phyloP scores from a whole-genome alignment of 2,888 invertebrate species.

The Sphaeridia pumilis region DNA sequence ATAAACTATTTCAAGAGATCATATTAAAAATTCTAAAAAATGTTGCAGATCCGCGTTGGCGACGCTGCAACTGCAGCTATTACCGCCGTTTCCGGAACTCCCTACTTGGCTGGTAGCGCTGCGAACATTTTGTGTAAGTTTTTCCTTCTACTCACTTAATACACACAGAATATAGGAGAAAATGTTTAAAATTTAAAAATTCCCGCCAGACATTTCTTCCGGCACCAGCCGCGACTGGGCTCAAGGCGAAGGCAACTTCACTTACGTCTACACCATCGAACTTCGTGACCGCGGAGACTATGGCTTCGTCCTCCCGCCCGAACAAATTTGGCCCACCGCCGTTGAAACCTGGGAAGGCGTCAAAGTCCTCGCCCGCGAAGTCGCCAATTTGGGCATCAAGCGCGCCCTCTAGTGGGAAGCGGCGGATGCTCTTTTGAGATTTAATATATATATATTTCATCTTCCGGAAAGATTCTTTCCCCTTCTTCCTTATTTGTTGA shows the following conservation, averaged over 20 bases:
- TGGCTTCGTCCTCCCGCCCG: constrained; percentile 42
- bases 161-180: background rate
- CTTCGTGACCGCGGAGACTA: constrained; percentile 41
- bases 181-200: background rate
- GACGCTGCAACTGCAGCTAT: constrained; percentile 37
- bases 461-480: too few relatives aligned
- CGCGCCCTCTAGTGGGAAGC: too few relatives aligned
- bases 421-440: too few relatives aligned
- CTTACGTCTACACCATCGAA: constrained; percentile 41
- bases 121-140: constrained; percentile 33
- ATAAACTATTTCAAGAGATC: background rate
- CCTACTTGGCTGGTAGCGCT: constrained; percentile 38
- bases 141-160: background rate
- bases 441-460: too few relatives aligned
- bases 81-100: constrained; percentile 37
- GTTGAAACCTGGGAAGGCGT: constrained; percentile 32
- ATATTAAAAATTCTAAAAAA: background rate
- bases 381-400: constrained; percentile 3
- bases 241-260: constrained; percentile 27
- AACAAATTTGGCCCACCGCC: constrained; percentile 38
- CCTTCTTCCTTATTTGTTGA: too few relatives aligned
- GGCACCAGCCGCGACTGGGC: constrained; percentile 35
- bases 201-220: constrained; percentile 17
- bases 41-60: constrained; percentile 28
- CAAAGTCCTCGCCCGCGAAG: constrained; percentile 24